These are phyloP conservation scores for Thereva nobilitata DNA, from an alignment of 2,888 invertebrate species.

Conservation along the genomic window DNA sequence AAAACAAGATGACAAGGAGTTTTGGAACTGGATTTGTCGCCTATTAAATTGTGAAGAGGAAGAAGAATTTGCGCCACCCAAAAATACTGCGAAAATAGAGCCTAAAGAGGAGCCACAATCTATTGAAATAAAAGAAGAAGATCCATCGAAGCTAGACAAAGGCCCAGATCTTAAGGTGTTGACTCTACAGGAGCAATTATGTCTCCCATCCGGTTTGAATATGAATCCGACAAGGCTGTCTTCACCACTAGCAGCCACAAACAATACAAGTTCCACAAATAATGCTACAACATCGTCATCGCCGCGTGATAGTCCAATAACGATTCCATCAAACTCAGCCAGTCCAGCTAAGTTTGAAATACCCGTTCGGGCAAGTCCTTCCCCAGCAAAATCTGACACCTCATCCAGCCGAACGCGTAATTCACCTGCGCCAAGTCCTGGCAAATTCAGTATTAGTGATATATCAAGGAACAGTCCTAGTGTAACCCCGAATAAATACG, in stretches of 20 bases:
- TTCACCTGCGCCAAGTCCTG: conserved; percentile 60
- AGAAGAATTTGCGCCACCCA: conserved; percentile 66
- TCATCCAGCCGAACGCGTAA: conserved; percentile 63
- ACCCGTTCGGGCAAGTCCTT: conserved; percentile 64
- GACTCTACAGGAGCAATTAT: conserved; percentile 56
- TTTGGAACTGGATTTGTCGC: conserved; percentile 80
- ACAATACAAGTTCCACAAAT: conserved; percentile 21
- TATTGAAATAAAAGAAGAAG: conserved; percentile 46
- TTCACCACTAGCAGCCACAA: conserved; percentile 47
- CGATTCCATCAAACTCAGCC: conserved; percentile 56
- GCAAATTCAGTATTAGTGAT: conserved; percentile 56
- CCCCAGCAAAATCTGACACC: conserved; percentile 64
- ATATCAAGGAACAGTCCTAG: conserved; percentile 56
- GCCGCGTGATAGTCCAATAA: conserved; percentile 57
- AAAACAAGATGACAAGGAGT: conserved; percentile 73
- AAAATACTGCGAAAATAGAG: conserved; percentile 41
- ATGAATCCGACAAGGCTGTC: conserved; percentile 58
- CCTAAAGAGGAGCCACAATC: conserved; percentile 4
- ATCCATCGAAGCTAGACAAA: conserved; percentile 7
- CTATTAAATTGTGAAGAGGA: conserved; percentile 74
- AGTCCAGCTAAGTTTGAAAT: conserved; percentile 62
- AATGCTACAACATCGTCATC: conserved; percentile 48
- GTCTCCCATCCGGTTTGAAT: conserved; percentile 57
- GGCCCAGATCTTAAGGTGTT: conserved; percentile 52
- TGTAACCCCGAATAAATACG: conserved; percentile 55